Percentiles rank a stretch among this genome's conserved stretches.
Evolutionary conservation across 2,113 vertebrate species (phyloP).

Genomic region (Lampris megalopsis): DNA sequence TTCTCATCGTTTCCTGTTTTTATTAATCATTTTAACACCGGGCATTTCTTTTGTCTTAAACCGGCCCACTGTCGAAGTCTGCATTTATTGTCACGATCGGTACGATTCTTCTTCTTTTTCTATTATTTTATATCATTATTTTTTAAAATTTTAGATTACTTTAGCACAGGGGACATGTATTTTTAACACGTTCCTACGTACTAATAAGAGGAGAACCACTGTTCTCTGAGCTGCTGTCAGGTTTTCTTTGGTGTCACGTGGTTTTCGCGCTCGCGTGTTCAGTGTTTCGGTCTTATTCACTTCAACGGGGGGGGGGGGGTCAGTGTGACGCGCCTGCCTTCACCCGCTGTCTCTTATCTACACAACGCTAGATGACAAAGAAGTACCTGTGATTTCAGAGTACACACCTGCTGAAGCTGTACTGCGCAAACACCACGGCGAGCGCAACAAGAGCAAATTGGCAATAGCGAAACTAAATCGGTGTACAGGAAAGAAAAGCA

Average conservation of each 20-base stretch:
- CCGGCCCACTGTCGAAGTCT: conserved; percentile 45
- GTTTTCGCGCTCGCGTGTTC: conserved; percentile 52
- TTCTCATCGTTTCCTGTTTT: conserved; percentile 52
- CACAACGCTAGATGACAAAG: conserved; percentile 43
- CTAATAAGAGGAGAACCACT: conserved; percentile 78
- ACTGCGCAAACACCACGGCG: conserved; percentile 69
- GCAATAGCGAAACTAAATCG: conserved; percentile 62
- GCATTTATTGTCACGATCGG: conserved; percentile 72
- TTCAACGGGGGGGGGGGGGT: conserved; percentile 59
- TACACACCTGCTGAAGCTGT: conserved; percentile 61
- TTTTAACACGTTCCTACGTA: conserved; percentile 77
- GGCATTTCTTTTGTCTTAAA: conserved; percentile 80
- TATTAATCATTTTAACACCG: conserved; percentile 78
- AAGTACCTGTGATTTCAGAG: conserved; percentile 48
- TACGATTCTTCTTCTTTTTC: conserved; percentile 47
- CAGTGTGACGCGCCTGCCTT: conserved; percentile 63
- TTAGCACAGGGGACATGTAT: conserved; percentile 81
- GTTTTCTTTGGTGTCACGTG: conserved; percentile 59
- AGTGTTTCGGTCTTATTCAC: conserved; percentile 58
- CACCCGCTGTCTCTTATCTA: conserved; percentile 53
- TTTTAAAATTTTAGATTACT: conserved; percentile 63
- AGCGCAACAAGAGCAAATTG: conserved; percentile 54
- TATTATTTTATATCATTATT: conserved; percentile 7
- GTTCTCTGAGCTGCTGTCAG: conserved; percentile 79
- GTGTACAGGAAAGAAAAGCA: conserved; percentile 79